Evolutionary conservation across 1,140 invertebrate genomes (phyloP).

Genomic region (Drosophila leontia): DNA sequence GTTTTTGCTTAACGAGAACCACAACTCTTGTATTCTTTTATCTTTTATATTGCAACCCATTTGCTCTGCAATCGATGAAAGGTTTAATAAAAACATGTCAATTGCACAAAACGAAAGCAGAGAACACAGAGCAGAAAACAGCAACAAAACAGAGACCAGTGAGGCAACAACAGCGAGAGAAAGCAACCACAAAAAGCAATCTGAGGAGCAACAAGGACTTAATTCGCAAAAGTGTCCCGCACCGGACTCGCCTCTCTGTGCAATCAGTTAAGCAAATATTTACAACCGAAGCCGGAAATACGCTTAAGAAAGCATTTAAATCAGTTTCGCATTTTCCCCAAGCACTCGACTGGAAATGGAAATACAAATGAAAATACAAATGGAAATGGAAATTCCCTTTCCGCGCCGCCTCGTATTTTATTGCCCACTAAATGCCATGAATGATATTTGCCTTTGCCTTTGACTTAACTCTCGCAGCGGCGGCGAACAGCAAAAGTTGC

Average conservation of each 20-base stretch:
- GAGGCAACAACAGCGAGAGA: conserved; percentile 1
- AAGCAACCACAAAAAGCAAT: conserved; percentile 46
- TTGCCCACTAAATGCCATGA: conserved; percentile 69
- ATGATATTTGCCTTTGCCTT: conserved; percentile 61
- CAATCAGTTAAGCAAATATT: conserved; percentile 51
- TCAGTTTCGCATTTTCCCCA: conserved; percentile 67
- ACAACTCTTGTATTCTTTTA: conserved; percentile 22
- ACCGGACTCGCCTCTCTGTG: conserved; percentile 12
- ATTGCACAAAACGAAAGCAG: conserved; percentile 19
- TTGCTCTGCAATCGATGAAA: conserved; percentile 32
- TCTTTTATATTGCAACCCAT: conserved; percentile 26
- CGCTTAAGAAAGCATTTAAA: conserved; percentile 69
- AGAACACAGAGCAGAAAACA: background rate
- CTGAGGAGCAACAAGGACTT: conserved; percentile 32
- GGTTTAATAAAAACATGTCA: conserved; percentile 33
- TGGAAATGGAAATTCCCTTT: conserved; percentile 17
- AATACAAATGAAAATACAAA: conserved; percentile 40
- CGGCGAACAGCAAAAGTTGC: conserved; percentile 41
- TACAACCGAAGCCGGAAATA: conserved; percentile 56
- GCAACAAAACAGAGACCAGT: conserved; percentile 8
- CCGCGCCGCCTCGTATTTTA: conserved; percentile 50
- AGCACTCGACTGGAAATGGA: conserved; percentile 55
- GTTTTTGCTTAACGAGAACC: conserved; percentile 9
- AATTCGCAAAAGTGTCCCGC: conserved; percentile 31
- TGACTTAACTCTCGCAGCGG: conserved; percentile 17